These are phyloP conservation scores for Drosophila nr. medialis DNA, from an alignment of 2,888 invertebrate genomes.

Conservation along the genomic window DNA sequence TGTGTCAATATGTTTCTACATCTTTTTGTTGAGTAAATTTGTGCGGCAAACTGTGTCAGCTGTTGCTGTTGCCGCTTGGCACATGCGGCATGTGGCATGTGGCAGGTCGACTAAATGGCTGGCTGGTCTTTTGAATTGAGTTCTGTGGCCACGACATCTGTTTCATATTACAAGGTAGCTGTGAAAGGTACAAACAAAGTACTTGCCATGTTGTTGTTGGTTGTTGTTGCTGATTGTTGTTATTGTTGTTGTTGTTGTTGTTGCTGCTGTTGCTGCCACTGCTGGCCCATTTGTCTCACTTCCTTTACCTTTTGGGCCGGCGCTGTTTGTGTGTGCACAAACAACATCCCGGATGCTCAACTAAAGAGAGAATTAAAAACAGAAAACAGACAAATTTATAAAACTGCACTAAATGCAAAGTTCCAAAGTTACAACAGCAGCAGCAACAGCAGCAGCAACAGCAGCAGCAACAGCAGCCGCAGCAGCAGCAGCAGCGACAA, in stretches of 20 bases:
- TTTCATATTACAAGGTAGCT: constrained; percentile 72
- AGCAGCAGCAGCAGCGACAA: constrained; percentile 43
- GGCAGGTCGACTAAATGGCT: constrained; percentile 45
- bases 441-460: constrained; percentile 9
- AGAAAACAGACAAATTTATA: constrained; percentile 57
- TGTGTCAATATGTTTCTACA: constrained; percentile 16
- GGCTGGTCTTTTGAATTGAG: constrained; percentile 30
- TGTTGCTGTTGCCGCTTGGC: constrained; percentile 16
- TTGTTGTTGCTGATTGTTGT: constrained; percentile 5
- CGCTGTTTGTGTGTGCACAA: constrained; percentile 40
- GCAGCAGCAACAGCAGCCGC: constrained; percentile 23
- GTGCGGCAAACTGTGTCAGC: constrained; percentile 28
- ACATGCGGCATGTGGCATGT: constrained; percentile 66
- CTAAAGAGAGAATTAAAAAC: constrained; percentile 53
- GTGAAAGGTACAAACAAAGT: constrained; percentile 50
- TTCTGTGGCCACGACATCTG: constrained; percentile 47
- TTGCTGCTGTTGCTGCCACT: constrained; percentile 26
- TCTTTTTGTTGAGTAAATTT: neutral
- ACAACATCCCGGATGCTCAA: constrained; percentile 77
- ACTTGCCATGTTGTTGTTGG: constrained; percentile 29
- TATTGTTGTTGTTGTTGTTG: constrained; percentile 23
- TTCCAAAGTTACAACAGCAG: constrained; percentile 68
- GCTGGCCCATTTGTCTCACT: constrained; percentile 76
- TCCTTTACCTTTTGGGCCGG: constrained; percentile 71
- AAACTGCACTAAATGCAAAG: constrained; percentile 78